Base-by-base conservation (phyloP, 2,888 invertebrate genomes). In the Hemaris fuciformis region DNA sequence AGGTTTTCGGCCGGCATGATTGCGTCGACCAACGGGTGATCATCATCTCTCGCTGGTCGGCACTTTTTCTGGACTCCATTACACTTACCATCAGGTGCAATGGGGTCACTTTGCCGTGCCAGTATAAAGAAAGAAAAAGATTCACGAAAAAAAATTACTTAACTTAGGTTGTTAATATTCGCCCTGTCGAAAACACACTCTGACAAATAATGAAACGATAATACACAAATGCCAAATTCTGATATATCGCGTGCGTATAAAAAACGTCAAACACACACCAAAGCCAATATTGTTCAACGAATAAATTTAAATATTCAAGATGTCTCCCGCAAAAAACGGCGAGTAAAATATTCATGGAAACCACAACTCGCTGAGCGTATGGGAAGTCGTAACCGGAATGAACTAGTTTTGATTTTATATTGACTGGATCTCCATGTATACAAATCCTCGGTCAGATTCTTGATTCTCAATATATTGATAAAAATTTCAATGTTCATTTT, bases 241-340 rank as follows among this genome's bases (percentile, higher is more conserved):
- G 34, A n/a, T 22, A 34, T 18, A 56, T 25, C 48, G 15, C 38
- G 13, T 27, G 15, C 62, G 46, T 63, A 64, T 67, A 75, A 67
- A 62, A 70, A 70, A 70, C 70, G 64, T 68, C 71, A 67, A 69
- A 65, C 69, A 64, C 73, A 66, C 63, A 61, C 67, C 66, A 71
- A 75, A 73, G 68, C 66, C 74, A 76, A 73, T 75, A 75, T 69
- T 71, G 70, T 64, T 66, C 62, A 60, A 62, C 67, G 75, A 68
- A 73, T 76, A 80, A 75, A 79, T 78, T 76, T 78, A 77, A 76
- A 79, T 79, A 79, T 79, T 78, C 75, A 74, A 76, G 74, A 79
- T 73, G 76, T 73, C 72, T 71, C 64, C 70, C 60, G 58, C 63
- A 65, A 61, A 69, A 76, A 72, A 70, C 64, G 66, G 64, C 65